Base-by-base conservation (phyloP, 2,113 vertebrate species). In the Urocolius indicus region DNA sequence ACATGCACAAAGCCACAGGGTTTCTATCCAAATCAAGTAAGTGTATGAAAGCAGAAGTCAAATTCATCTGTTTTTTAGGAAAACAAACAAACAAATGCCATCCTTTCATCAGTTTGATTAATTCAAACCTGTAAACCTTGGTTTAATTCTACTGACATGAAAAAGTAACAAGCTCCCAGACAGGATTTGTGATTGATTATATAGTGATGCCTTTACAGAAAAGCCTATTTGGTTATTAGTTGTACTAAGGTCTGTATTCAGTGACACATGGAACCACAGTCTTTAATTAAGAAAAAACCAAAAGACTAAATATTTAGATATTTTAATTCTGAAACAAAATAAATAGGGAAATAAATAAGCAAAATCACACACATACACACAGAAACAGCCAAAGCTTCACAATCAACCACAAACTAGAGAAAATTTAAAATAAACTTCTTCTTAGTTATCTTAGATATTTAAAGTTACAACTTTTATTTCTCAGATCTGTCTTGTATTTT, bases 171-270 rank as follows among this genome's bases (percentile, higher is more conserved):
- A 59, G 74, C 65, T 79, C 41, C 48, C 72, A 87, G 79, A 36
- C 84, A 83, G 36, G 87, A 89, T 92, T 94, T 90, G 41, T 85
- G 82, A 85, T 68, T 92, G 81, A 96, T 96, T 73, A 90, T 84
- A 85, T 92, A 80, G 57, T 76, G 68, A 91, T 54, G 38, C 52
- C 66, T 94, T 95, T 69, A 87, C 63, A 90, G 91, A 95, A 91
- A 90, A 61, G 20, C 85, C 89, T 96, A 54, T 68, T 96, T 79
- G 62, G 76, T 96, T 93, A 96, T 95, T 93, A 97, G 87, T 55
- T 95, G 77, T 16, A 89, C 52, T 59, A 84, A 93, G 75, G 65
- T 96, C 73, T 93, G 52, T 30, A 59, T 91, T 93, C 74, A 79
- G 61, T 93, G 63, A 97, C 79, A 95, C 62, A 84, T 51, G 75